These are phyloP conservation scores for Teleiodes luculella DNA, from an alignment of 2,888 invertebrate species.

Conservation along the genomic window DNA sequence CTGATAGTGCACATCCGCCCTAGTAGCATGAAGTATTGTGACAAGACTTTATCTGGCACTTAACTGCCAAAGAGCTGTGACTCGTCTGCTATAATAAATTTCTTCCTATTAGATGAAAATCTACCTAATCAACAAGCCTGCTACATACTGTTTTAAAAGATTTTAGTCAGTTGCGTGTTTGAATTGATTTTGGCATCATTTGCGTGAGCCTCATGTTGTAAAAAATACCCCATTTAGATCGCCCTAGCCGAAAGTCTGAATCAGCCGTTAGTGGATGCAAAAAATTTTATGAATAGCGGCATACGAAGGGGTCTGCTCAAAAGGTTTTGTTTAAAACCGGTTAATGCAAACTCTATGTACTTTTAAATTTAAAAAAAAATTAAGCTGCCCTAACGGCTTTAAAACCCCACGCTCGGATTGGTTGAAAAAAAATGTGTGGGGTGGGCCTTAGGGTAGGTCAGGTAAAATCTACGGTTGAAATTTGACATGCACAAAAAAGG, in stretches of 20 bases:
- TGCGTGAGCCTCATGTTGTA: constrained; percentile 50
- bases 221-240: constrained; percentile 64
- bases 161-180: neutral
- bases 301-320: constrained; percentile 52
- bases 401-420: constrained; percentile 48
- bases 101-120: too few relatives aligned
- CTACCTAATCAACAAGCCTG: too few relatives aligned
- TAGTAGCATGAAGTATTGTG: too few relatives aligned
- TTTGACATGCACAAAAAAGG: too few relatives aligned
- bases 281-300: constrained; percentile 73
- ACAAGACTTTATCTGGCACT: too few relatives aligned
- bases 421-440: constrained; percentile 66
- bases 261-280: constrained; percentile 63
- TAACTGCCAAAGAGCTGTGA: too few relatives aligned
- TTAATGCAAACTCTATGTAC: constrained; percentile 23
- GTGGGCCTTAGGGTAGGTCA: constrained; percentile 47
- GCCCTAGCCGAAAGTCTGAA: constrained; percentile 68
- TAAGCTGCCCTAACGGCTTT: constrained; percentile 51
- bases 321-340: constrained; percentile 36
- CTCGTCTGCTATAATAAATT: too few relatives aligned
- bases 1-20: too few relatives aligned
- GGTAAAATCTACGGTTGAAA: constrained; percentile 55
- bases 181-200: constrained; percentile 44
- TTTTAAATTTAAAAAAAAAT: constrained; percentile 43
- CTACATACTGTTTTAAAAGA: too few relatives aligned